A percentile compares a stretch with the other conserved stretches of the same genome.
Evolutionary conservation across 35 echinoderm and acorn worm species (phyloP).

Genomic region (Lytechinus variegatus): DNA sequence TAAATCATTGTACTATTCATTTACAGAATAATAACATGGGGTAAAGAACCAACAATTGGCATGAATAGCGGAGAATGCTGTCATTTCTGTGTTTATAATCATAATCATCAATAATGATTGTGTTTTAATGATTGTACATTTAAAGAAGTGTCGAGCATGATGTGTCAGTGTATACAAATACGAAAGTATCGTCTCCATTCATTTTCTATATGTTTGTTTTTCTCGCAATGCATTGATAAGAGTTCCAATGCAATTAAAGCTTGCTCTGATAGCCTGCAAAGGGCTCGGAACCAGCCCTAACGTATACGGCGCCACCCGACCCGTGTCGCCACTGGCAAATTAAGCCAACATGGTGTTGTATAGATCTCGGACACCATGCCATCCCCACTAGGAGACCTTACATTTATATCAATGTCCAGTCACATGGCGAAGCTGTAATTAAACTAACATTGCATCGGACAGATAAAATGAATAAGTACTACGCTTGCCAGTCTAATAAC

Average conservation of each 20-base stretch:
- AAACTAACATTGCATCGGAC: background rate
- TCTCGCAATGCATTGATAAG: background rate
- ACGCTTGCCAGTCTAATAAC: background rate
- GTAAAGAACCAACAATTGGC: background rate
- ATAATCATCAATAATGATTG: background rate
- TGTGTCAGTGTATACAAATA: background rate
- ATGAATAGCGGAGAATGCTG: background rate
- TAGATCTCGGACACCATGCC: background rate
- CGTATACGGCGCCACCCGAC: background rate
- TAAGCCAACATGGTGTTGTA: background rate
- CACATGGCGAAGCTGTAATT: background rate
- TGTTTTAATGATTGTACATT: background rate
- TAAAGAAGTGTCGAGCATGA: background rate
- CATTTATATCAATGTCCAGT: background rate
- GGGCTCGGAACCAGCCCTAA: background rate
- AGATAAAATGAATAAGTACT: background rate
- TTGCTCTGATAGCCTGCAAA: background rate
- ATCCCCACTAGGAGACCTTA: background rate
- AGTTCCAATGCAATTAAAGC: background rate
- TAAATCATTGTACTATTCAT: background rate
- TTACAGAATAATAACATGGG: background rate
- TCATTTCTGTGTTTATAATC: background rate
- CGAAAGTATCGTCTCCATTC: background rate
- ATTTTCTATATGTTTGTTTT: background rate
- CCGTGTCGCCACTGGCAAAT: background rate